Evolutionary conservation across 64 coral and sea anemone genomes (phyloP).

Genomic region (Trachythela sp.): DNA sequence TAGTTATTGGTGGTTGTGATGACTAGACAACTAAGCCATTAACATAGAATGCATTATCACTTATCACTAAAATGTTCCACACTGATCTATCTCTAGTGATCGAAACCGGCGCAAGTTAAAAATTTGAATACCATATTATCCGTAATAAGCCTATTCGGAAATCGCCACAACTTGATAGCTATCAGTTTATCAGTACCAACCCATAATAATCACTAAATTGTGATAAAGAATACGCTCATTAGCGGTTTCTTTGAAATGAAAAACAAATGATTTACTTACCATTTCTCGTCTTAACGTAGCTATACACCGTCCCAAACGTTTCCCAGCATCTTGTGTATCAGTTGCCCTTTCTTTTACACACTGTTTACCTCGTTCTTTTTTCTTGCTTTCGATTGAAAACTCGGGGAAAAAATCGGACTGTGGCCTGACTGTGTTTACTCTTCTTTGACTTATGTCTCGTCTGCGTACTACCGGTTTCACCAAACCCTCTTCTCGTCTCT

Average conservation of each 20-base stretch:
- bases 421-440: neutral
- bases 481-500: neutral
- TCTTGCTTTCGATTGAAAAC: neutral
- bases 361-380: neutral
- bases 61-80: too few relatives aligned
- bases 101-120: neutral
- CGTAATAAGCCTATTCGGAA: neutral
- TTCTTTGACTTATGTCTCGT: neutral
- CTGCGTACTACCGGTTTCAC: neutral
- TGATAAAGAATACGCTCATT: neutral
- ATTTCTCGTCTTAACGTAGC: constrained; percentile 7
- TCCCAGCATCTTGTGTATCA: neutral
- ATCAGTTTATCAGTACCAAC: neutral
- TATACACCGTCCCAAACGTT: neutral
- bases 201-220: neutral
- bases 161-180: neutral
- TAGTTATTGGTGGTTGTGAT: too few relatives aligned
- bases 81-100: too few relatives aligned
- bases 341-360: neutral
- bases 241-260: neutral
- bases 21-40: too few relatives aligned
- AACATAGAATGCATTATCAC: too few relatives aligned
- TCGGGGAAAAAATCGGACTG: neutral
- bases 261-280: neutral
- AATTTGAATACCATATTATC: neutral